Evolutionary conservation across 30 jellyfish, hydroid and myxozoan species (phyloP).

Genomic region (Hydra vulgaris): DNA sequence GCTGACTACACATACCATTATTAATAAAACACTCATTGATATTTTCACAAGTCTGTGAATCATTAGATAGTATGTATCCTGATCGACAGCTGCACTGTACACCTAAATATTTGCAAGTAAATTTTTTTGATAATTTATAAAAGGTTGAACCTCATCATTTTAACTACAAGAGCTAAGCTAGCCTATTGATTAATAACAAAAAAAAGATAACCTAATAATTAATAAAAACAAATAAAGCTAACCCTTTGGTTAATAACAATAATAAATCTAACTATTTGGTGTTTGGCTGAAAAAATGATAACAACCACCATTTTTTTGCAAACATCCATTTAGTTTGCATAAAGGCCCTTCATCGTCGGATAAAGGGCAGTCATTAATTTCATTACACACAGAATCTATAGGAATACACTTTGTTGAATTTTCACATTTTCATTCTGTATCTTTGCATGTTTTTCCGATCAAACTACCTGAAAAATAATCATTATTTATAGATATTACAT

Average conservation of each 20-base stretch:
- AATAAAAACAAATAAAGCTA: no score
- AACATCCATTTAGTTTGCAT: constrained; percentile 54
- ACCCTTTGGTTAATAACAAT: neutral
- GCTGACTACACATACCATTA: constrained; percentile 67
- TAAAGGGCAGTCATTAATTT: constrained; percentile 60
- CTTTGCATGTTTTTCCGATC: neutral
- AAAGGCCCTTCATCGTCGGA: constrained; percentile 90
- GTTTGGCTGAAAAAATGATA: constrained; percentile 58
- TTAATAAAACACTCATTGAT: constrained; percentile 58
- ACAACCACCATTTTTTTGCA: constrained; percentile 73
- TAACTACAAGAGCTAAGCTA: no score
- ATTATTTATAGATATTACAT: no score
- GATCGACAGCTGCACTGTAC: constrained; percentile 79
- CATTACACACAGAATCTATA: constrained; percentile 54
- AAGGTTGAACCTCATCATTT: no score
- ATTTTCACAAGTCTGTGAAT: constrained; percentile 61
- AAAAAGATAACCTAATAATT: no score
- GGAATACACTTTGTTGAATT: constrained; percentile 49
- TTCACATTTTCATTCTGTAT: constrained; percentile 48
- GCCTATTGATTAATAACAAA: no score
- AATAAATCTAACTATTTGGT: constrained; percentile 47
- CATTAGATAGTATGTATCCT: constrained; percentile 68
- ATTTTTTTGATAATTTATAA: no score
- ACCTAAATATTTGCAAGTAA: no score
- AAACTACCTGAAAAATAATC: neutral